phyloP scores from a whole-genome alignment of 2,888 invertebrate genomes.

The Pyralis farinalis region DNA sequence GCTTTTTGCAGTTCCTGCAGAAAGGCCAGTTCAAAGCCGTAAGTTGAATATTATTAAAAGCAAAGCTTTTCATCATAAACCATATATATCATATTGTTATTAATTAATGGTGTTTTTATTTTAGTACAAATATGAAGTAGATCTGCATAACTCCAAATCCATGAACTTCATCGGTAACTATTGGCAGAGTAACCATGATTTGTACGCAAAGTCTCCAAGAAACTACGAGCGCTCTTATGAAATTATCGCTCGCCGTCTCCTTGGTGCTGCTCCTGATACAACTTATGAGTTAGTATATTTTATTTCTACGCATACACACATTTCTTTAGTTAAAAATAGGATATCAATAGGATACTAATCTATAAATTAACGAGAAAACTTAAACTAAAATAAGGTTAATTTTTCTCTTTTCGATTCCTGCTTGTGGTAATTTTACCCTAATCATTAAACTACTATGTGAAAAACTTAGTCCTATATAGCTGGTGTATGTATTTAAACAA shows the following conservation, averaged over 20 bases:
- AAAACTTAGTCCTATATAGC: too few relatives aligned
- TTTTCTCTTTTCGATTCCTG: too few relatives aligned
- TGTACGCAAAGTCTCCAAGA: conserved; percentile 46
- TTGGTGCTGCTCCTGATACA: conserved; percentile 45
- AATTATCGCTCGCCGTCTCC: conserved; percentile 73
- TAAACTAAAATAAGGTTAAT: too few relatives aligned
- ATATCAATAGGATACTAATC: too few relatives aligned
- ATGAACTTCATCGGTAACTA: conserved; percentile 78
- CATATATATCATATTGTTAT: too few relatives aligned
- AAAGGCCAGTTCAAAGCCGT: conserved; percentile 82
- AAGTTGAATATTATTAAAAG: conserved; percentile 80
- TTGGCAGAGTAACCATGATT: conserved; percentile 80
- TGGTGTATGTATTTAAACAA: too few relatives aligned
- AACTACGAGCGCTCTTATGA: conserved; percentile 78
- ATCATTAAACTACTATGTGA: too few relatives aligned
- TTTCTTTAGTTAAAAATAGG: too few relatives aligned
- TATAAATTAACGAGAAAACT: too few relatives aligned
- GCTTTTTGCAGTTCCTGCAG: conserved; percentile 69
- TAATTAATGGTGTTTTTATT: conserved; percentile 15
- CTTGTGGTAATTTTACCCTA: too few relatives aligned
- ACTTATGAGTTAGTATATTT: conserved; percentile 38
- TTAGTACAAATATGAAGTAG: conserved; percentile 54
- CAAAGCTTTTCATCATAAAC: too few relatives aligned
- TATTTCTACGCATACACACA: too few relatives aligned
- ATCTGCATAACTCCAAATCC: conserved; percentile 59